A percentile compares a stretch with the other conserved stretches of the same genome.
Evolutionary conservation across 2,888 invertebrate genomes (phyloP).

Genomic region (Chydorus sphaericus): DNA sequence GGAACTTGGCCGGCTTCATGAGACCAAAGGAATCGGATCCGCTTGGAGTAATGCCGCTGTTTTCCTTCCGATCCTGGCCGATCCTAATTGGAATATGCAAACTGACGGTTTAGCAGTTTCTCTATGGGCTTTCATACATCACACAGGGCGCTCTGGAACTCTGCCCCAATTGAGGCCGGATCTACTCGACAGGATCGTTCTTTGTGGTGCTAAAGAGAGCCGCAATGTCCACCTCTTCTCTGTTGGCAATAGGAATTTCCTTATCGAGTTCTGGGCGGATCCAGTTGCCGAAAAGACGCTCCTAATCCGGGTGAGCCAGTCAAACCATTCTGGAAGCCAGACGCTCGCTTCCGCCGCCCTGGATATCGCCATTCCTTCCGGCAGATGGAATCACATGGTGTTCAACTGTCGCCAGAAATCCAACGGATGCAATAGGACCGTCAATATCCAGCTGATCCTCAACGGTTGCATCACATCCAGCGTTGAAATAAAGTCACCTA

Average conservation of each 20-base stretch:
- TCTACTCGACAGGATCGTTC: background rate
- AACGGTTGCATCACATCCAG: constrained; percentile 40
- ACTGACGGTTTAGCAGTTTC: constrained; percentile 39
- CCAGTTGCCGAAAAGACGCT: constrained; percentile 33
- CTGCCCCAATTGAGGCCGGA: constrained; percentile 25
- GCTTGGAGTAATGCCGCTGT: constrained; percentile 32
- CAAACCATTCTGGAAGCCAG: constrained; percentile 29
- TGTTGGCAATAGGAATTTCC: constrained; percentile 44
- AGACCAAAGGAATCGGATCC: constrained; percentile 27
- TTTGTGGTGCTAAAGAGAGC: background rate
- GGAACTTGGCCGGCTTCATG: constrained; percentile 10
- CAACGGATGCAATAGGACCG: background rate
- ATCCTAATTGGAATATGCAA: constrained; percentile 47
- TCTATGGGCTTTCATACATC: constrained; percentile 31
- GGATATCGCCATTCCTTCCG: constrained; percentile 32
- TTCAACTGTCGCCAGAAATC: constrained; percentile 25
- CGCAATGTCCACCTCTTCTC: constrained; percentile 41
- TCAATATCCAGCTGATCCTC: constrained; percentile 37
- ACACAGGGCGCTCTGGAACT: background rate
- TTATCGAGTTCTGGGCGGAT: constrained; percentile 46
- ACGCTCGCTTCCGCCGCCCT: constrained; percentile 37
- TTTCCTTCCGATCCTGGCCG: constrained; percentile 26
- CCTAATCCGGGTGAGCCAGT: constrained; percentile 37
- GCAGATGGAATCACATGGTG: constrained; percentile 41
- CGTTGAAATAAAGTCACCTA: constrained; percentile 35